phyloP scores from a whole-genome alignment of 1,140 invertebrate species.

The Delia radicum region DNA sequence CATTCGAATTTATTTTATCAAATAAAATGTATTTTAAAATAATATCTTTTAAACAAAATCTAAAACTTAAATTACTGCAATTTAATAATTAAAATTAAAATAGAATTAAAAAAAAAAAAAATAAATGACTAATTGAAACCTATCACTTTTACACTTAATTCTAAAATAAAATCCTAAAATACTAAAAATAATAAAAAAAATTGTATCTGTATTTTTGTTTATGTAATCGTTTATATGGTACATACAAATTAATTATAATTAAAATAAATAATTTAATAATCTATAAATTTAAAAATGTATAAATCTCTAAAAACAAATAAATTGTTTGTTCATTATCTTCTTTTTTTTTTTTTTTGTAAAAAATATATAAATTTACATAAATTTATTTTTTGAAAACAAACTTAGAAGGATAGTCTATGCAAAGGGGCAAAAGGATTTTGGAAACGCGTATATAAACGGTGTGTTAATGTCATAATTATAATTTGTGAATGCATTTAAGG shows the following conservation, averaged over 20 bases:
- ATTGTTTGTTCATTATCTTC: background rate
- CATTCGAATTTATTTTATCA: background rate
- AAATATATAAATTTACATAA: background rate
- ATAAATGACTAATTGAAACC: constrained; percentile 4
- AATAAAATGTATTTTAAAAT: background rate
- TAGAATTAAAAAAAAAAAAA: background rate
- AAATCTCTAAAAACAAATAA: background rate
- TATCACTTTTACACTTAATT: background rate
- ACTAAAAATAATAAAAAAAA: background rate
- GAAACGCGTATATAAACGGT: no score
- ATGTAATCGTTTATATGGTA: background rate
- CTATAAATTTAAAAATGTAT: background rate
- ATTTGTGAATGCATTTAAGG: no score
- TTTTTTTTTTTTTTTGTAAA: background rate
- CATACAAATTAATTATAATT: background rate
- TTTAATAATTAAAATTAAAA: background rate
- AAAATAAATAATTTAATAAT: background rate
- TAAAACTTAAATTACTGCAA: background rate
- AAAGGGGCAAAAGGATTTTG: no score
- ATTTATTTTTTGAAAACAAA: no score
- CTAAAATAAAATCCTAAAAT: background rate
- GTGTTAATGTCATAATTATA: no score
- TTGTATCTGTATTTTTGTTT: background rate
- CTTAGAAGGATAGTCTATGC: no score
- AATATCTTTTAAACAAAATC: background rate